phyloP scores from a whole-genome alignment of 2,888 invertebrate genomes.

The Scaptomyza tumidula region DNA sequence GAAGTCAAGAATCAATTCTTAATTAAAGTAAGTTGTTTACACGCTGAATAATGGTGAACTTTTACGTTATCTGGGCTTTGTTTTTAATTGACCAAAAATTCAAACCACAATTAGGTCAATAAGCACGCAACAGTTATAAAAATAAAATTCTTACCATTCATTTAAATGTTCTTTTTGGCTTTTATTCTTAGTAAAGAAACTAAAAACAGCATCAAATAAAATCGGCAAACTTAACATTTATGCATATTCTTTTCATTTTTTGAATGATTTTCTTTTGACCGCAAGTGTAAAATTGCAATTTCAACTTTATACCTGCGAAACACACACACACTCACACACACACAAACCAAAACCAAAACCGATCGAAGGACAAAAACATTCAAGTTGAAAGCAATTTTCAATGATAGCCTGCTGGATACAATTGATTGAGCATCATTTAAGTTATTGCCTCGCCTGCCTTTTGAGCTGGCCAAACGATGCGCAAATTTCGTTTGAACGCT shows the following conservation, averaged over 20 bases:
- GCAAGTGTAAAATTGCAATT: background rate
- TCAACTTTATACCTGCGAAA: no score
- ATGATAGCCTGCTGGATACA: background rate
- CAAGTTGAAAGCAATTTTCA: background rate
- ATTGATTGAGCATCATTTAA: slow-evolving; percentile 3
- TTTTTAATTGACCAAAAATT: no score
- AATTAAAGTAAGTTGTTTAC: no score
- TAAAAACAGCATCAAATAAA: background rate
- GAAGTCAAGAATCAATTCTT: no score
- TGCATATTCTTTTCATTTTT: background rate
- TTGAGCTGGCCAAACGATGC: slow-evolving; percentile 4
- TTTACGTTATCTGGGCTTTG: no score
- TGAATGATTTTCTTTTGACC: background rate
- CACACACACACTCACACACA: no score
- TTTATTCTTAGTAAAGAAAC: background rate
- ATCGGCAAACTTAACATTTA: background rate
- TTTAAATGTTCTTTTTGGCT: no score
- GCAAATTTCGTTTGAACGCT: background rate
- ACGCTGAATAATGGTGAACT: no score
- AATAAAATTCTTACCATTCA: background rate
- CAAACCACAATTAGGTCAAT: background rate
- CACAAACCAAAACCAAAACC: background rate
- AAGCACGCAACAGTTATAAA: background rate
- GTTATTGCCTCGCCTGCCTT: background rate
- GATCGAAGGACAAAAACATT: background rate